A percentile compares a stretch with the other conserved stretches of the same genome.
These are phyloP conservation scores for Stegostoma tigrinum DNA, from an alignment of 2,113 vertebrate species.

Conservation along the genomic window DNA sequence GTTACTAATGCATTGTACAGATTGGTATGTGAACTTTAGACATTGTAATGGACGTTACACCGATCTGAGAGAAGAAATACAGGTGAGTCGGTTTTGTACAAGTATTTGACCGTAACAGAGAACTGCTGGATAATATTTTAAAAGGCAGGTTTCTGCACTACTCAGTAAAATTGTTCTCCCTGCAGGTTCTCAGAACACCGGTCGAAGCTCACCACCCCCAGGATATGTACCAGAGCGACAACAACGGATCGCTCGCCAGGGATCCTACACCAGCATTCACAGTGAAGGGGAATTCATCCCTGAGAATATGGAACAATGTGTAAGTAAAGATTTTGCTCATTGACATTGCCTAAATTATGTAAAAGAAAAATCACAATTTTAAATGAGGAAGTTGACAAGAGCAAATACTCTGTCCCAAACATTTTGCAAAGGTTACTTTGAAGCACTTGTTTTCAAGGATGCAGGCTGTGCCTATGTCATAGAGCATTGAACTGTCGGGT, in stretches of 20 bases:
- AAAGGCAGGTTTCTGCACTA: slow-evolving; percentile 2
- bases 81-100: not conserved
- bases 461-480: not conserved
- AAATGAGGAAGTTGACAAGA: not conserved
- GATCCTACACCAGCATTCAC: slow-evolving; percentile 94
- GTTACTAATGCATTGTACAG: too few relatives aligned
- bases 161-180: not conserved
- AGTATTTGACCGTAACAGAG: not conserved
- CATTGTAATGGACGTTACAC: not conserved
- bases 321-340: slow-evolving; percentile 57
- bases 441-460: not conserved
- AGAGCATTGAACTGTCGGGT: too few relatives aligned
- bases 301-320: slow-evolving; percentile 84
- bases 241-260: slow-evolving; percentile 86
- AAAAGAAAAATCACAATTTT: not conserved
- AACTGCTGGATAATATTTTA: not conserved
- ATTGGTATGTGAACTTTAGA: not conserved
- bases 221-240: slow-evolving; percentile 89
- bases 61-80: not conserved
- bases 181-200: slow-evolving; percentile 83
- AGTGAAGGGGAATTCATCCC: slow-evolving; percentile 96
- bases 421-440: not conserved
- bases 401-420: not conserved
- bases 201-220: slow-evolving; percentile 86
- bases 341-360: not conserved